Evolutionary conservation across 2,888 invertebrate genomes (phyloP).

Genomic region (Tetragnatha montana): DNA sequence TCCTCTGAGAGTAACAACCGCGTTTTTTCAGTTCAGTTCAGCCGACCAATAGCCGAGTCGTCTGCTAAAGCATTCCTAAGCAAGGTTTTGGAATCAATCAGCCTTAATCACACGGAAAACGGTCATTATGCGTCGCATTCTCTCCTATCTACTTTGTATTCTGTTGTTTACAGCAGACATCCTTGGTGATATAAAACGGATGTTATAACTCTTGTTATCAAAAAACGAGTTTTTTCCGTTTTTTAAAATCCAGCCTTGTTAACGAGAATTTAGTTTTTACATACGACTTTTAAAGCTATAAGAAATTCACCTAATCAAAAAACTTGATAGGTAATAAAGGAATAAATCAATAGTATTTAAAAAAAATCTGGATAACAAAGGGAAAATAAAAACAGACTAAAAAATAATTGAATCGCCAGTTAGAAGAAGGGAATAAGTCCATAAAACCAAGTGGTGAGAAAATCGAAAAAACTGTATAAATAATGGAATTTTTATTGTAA

Average conservation of each 20-base stretch:
- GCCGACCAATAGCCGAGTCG: conserved; percentile 34
- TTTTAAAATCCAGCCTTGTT: background rate
- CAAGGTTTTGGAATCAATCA: background rate
- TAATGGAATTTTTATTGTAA: too few relatives aligned
- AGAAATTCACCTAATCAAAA: too few relatives aligned
- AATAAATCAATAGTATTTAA: too few relatives aligned
- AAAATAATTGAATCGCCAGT: too few relatives aligned
- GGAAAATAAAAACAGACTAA: too few relatives aligned
- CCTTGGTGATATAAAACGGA: background rate
- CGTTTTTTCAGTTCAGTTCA: conserved; percentile 39
- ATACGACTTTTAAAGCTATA: too few relatives aligned
- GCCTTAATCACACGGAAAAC: background rate
- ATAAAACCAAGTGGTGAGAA: too few relatives aligned
- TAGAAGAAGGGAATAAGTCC: too few relatives aligned
- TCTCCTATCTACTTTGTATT: background rate
- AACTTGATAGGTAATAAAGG: too few relatives aligned
- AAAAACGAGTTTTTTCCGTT: background rate
- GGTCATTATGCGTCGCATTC: conserved; percentile 7
- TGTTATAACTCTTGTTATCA: background rate
- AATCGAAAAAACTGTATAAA: too few relatives aligned
- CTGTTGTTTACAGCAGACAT: background rate
- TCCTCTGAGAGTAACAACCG: conserved; percentile 4
- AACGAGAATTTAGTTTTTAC: too few relatives aligned
- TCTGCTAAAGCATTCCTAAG: conserved; percentile 22
- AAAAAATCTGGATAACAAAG: too few relatives aligned